phyloP scores from a whole-genome alignment of 2,888 invertebrate species.

The Drosophila lacicola region DNA sequence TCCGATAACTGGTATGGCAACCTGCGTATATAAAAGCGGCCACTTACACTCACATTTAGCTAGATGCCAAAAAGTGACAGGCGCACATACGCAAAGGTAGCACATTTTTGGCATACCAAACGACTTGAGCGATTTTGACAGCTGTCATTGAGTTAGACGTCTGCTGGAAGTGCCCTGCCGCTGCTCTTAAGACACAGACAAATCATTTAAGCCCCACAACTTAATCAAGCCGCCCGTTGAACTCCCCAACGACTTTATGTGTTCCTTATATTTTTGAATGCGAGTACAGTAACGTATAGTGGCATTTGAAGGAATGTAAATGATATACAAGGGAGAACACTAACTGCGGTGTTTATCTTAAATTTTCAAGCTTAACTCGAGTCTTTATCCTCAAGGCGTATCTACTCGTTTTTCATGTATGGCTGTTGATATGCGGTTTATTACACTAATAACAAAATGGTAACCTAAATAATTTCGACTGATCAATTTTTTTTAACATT shows the following conservation, averaged over 20 bases:
- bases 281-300: slow-evolving; percentile 18
- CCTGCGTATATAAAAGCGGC: slow-evolving; percentile 36
- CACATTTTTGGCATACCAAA: slow-evolving; percentile 58
- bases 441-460: no score
- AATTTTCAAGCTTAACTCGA: no score
- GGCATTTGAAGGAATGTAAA: neutral
- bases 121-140: slow-evolving; percentile 71
- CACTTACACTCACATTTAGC: slow-evolving; percentile 69
- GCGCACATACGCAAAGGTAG: slow-evolving; percentile 25
- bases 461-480: no score
- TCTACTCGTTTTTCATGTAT: no score
- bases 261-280: slow-evolving; percentile 21
- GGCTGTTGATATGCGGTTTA: no score
- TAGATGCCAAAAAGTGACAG: slow-evolving; percentile 34
- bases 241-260: slow-evolving; percentile 10
- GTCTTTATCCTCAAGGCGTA: no score
- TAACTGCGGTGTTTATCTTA: no score
- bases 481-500: no score
- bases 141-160: slow-evolving; percentile 69
- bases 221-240: slow-evolving; percentile 15
- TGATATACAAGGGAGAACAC: no score
- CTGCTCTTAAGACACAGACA: slow-evolving; percentile 44
- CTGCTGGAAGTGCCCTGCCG: slow-evolving; percentile 35
- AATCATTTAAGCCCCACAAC: slow-evolving; percentile 47
- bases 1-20: neutral